These are phyloP conservation scores for Enoplosus armatus DNA, from an alignment of 2,797 vertebrate species.

Conservation along the genomic window DNA sequence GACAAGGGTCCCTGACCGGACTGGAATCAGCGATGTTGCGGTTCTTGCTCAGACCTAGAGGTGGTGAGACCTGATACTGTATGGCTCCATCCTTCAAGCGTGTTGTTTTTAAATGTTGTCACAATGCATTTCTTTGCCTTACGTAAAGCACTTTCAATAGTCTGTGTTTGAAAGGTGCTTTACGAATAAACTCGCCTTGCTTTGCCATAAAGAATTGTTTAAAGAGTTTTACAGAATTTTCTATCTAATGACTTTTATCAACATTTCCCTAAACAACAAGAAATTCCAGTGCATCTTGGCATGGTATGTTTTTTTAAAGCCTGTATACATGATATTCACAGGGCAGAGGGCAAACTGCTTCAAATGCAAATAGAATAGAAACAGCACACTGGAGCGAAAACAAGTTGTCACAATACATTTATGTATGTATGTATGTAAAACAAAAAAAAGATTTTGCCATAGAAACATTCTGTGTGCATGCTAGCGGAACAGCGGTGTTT, in stretches of 20 bases:
- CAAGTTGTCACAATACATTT: too few species aligned
- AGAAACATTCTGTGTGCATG: background rate
- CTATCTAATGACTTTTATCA: background rate
- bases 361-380: background rate
- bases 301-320: background rate
- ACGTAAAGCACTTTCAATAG: background rate
- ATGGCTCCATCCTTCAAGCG: background rate
- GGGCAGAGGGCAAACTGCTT: constrained; percentile 5
- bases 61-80: too few species aligned
- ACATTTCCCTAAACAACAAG: background rate
- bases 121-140: background rate
- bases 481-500: background rate
- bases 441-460: too few species aligned
- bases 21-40: too few species aligned
- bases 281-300: background rate
- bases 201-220: too few species aligned
- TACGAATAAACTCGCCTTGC: background rate
- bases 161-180: background rate
- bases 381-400: background rate
- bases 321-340: background rate
- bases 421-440: too few species aligned
- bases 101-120: background rate
- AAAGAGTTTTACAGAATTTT: background rate
- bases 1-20: too few species aligned
- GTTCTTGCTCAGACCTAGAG: too few species aligned